phyloP scores from a whole-genome alignment of 92 coral and sea anemone genomes.

The Epizoanthus rinbou region DNA sequence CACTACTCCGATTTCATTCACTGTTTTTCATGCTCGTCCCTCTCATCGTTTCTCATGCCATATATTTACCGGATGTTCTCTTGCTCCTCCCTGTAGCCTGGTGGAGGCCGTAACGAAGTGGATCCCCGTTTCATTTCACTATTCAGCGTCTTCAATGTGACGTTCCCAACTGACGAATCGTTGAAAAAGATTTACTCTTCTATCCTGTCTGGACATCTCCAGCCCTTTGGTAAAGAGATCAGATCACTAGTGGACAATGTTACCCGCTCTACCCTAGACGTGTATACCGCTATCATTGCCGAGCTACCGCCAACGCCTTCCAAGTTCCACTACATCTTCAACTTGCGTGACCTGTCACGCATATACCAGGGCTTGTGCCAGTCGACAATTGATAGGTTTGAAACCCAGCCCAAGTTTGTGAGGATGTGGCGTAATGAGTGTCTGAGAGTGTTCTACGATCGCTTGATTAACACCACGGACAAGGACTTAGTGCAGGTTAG shows the following conservation, averaged over 20 bases:
- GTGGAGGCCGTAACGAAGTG: constrained; percentile 99
- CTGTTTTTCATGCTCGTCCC: not conserved
- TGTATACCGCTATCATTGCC: constrained; percentile 82
- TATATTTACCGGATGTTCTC: not conserved
- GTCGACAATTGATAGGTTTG: constrained; percentile 94
- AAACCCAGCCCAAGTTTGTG: constrained; percentile 84
- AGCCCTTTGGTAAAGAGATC: constrained; percentile 88
- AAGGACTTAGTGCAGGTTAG: constrained; percentile 81
- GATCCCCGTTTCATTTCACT: constrained; percentile 98
- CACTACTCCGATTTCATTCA: too few species aligned
- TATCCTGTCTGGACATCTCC: constrained; percentile 87
- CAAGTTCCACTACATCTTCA: constrained; percentile 98
- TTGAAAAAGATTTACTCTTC: constrained; percentile 92
- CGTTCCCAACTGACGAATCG: constrained; percentile 95
- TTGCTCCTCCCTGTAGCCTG: constrained; percentile 70
- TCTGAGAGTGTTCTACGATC: constrained; percentile 98
- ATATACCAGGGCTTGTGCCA: constrained; percentile 98
- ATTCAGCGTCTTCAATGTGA: constrained; percentile 97
- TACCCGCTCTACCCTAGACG: constrained; percentile 86
- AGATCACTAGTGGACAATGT: constrained; percentile 70
- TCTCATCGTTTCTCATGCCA: not conserved
- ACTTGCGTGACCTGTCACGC: constrained; percentile 97
- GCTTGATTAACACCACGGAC: constrained; percentile 84
- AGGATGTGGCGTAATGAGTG: constrained; percentile 99
- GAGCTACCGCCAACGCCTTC: constrained; percentile 98